These are phyloP conservation scores for Ennomos erosarius DNA, from an alignment of 2,888 invertebrate species.

Conservation along the genomic window DNA sequence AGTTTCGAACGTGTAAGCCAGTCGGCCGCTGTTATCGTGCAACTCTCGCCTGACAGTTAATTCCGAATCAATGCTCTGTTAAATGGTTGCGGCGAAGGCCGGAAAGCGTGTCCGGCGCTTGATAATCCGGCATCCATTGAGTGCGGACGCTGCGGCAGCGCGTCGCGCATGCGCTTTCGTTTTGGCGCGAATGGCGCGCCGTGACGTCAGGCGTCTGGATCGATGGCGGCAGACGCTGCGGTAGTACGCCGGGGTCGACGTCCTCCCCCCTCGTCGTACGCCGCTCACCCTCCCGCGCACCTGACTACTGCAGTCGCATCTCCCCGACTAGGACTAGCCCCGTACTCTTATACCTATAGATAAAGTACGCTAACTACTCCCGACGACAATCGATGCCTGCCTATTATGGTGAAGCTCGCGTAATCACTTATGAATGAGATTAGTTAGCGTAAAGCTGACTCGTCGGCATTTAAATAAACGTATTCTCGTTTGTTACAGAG, in stretches of 20 bases:
- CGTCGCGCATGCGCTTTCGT: conserved; percentile 80
- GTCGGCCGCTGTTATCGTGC: conserved; percentile 57
- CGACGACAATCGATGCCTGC: conserved; percentile 68
- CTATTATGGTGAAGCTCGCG: conserved; percentile 72
- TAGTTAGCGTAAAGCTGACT: conserved; percentile 13
- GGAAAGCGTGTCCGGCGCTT: conserved; percentile 77
- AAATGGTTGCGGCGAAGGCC: conserved; percentile 62
- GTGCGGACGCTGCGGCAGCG: conserved; percentile 80
- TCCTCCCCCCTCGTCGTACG: conserved; percentile 66
- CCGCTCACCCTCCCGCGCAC: conserved; percentile 66
- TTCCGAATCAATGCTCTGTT: conserved; percentile 66
- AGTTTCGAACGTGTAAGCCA: conserved; percentile 52
- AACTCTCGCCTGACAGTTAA: conserved; percentile 68
- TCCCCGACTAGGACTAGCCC: conserved; percentile 69
- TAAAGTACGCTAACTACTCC: conserved; percentile 31
- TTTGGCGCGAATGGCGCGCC: conserved; percentile 84
- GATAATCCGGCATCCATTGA: conserved; percentile 79
- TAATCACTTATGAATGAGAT: conserved; percentile 74
- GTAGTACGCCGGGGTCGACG: conserved; percentile 84
- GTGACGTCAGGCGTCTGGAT: conserved; percentile 85
- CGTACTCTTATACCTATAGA: conserved; percentile 56
- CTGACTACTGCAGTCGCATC: conserved; percentile 82
- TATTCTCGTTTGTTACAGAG: conserved; percentile 86
- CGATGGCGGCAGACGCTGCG: conserved; percentile 85
- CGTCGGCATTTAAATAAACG: conserved; percentile 40